Conservation (phyloP, 2,797 vertebrate species). For the Thripadectes ignobilis region DNA sequence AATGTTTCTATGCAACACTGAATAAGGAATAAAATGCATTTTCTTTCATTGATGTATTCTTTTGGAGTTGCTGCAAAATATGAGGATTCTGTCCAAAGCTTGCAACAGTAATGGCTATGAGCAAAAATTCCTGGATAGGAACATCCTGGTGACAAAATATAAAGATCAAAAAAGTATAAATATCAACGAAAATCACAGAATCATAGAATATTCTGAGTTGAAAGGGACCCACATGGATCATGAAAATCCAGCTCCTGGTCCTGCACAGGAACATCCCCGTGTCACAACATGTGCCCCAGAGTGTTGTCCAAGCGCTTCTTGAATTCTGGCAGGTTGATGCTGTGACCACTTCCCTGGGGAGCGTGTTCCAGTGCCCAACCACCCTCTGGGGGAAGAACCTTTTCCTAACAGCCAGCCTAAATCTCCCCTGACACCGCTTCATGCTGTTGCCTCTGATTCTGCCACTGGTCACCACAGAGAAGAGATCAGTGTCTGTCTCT, state of each 20-base stretch:
- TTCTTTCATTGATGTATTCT: slow-evolving; percentile 17
- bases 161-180: not conserved
- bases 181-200: not conserved
- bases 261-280: not conserved
- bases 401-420: not conserved
- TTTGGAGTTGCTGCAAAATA: not conserved
- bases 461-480: no score
- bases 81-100: not conserved
- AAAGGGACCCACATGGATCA: not conserved
- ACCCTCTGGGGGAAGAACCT: not conserved
- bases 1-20: not conserved
- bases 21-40: not conserved
- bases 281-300: not conserved
- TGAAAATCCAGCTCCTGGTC: not conserved
- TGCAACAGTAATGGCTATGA: not conserved
- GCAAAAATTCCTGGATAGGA: not conserved
- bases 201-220: not conserved
- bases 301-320: not conserved
- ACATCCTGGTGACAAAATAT: not conserved
- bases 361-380: not conserved
- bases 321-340: not conserved
- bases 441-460: not conserved
- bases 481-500: not conserved
- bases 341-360: not conserved
- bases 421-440: not conserved